Evolutionary conservation across 2,797 vertebrate genomes (phyloP), one percentile per base, ranked within the genome.

Genomic region (Peromyscus eremicus): DNA sequence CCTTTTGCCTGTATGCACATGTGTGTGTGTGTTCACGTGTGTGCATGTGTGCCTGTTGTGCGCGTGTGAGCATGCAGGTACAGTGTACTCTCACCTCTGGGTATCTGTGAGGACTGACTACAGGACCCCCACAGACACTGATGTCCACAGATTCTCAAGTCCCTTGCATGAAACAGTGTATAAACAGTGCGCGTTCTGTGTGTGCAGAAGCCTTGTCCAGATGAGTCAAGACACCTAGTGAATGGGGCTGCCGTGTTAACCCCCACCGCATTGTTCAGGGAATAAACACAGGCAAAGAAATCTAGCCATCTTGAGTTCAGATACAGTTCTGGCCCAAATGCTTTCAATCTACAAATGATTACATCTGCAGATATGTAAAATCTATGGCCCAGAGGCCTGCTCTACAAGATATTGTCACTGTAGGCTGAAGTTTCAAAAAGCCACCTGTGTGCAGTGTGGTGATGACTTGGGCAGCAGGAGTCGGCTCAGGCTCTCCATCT

Each of bases 111-210:
- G 37, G n/a, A 9, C 13, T 34, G 79, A 13, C 1, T 83, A 19
- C 37, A 81, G 62, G 25, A 14, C 88, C 43, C 60, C 1, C 9
- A 14, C 27, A 46, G 25, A 27, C 49, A 34, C 49, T 17, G 16
- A 34, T 1, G 3, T 29, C 68, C 60, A 29, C 52, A 27, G 79
- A 12, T n/a, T 19, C 52, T 71, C 79, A 46, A 19, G 52, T 19
- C n/a, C 43, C n/a, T n/a, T 17, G 19, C 2, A 0, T 40, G 77
- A 57, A 68, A 6, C 2, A 0, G 0, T 37, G 23, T 14, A 6
- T 46, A 70, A n/a, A 37, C 34, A 34, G 5, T 1, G 1, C 27
- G 25, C 52, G 19, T 6, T 27, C 34, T 40, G 25, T 71, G 32
- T 34, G 17, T 19, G 10, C 5, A 12, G 6, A 10, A 12, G 14